These are phyloP conservation scores for Esperia sulphurella DNA, from an alignment of 2,888 invertebrate genomes.

Conservation along the genomic window DNA sequence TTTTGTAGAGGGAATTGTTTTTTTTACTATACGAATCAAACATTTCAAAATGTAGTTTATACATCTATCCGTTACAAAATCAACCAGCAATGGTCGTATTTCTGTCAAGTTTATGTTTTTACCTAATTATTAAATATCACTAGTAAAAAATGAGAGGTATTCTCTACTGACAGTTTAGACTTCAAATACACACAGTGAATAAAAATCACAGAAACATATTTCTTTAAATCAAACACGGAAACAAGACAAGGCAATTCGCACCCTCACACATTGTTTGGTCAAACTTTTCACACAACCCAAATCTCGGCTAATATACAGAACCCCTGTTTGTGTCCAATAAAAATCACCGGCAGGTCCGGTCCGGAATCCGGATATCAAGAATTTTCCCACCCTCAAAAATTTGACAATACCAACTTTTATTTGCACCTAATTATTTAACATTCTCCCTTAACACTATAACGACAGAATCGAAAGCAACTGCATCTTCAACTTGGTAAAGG, in stretches of 20 bases:
- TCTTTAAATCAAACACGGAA: slow-evolving; percentile 35
- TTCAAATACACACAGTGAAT: too few species aligned
- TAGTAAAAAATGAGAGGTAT: too few species aligned
- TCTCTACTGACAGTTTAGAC: too few species aligned
- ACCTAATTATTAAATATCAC: too few species aligned
- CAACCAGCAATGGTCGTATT: too few species aligned
- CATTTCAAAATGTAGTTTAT: too few species aligned
- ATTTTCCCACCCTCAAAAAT: slow-evolving; percentile 67
- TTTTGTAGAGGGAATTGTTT: background rate
- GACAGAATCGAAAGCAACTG: slow-evolving; percentile 14
- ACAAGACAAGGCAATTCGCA: slow-evolving; percentile 25
- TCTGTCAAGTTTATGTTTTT: too few species aligned
- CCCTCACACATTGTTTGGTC: slow-evolving; percentile 55
- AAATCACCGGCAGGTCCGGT: slow-evolving; percentile 68
- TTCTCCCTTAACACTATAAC: slow-evolving; percentile 11
- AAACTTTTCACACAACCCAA: slow-evolving; percentile 52
- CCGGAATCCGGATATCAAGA: slow-evolving; percentile 68
- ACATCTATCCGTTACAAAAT: too few species aligned
- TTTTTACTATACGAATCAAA: background rate
- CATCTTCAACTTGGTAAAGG: slow-evolving; percentile 17
- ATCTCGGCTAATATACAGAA: slow-evolving; percentile 50
- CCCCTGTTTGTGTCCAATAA: slow-evolving; percentile 72
- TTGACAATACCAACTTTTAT: slow-evolving; percentile 30
- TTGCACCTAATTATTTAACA: slow-evolving; percentile 16
- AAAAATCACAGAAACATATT: too few species aligned